These are phyloP conservation scores for Urocolius indicus DNA, from an alignment of 2,113 vertebrate genomes.

Conservation along the genomic window DNA sequence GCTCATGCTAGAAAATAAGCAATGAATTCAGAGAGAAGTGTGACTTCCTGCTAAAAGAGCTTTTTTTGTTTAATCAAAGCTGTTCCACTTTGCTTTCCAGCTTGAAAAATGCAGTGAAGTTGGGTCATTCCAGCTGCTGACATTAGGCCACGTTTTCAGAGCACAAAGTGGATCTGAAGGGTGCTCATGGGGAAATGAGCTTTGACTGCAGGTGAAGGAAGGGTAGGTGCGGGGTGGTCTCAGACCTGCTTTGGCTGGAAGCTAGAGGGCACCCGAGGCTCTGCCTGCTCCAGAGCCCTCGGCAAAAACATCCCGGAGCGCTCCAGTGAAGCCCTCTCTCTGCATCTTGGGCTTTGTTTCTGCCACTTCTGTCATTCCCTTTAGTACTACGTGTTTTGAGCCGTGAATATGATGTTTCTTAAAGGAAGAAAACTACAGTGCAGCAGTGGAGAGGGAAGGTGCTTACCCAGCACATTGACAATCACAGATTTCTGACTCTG, in stretches of 20 bases:
- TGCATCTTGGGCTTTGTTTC: neutral
- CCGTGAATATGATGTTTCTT: neutral
- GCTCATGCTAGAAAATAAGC: neutral
- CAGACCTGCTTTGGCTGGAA: neutral
- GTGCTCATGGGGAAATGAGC: accelerated
- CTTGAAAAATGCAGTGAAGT: neutral
- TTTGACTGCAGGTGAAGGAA: neutral
- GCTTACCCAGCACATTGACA: conserved; percentile 83
- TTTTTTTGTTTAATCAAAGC: neutral
- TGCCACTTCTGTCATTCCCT: neutral
- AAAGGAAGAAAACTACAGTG: neutral
- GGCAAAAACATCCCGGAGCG: neutral
- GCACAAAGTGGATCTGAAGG: neutral
- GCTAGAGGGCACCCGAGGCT: conserved; percentile 34
- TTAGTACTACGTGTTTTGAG: neutral
- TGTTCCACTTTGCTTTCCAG: neutral
- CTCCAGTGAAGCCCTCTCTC: neutral
- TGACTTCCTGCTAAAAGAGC: neutral
- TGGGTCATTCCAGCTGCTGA: neutral
- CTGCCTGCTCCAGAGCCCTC: neutral
- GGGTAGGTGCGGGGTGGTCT: accelerated
- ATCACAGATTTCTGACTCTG: conserved; percentile 73
- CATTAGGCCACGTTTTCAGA: neutral
- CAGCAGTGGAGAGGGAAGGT: neutral
- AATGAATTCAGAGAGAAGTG: neutral